Evolutionary conservation across 2,888 invertebrate species (phyloP).

Genomic region (Diachrysia chrysitis): DNA sequence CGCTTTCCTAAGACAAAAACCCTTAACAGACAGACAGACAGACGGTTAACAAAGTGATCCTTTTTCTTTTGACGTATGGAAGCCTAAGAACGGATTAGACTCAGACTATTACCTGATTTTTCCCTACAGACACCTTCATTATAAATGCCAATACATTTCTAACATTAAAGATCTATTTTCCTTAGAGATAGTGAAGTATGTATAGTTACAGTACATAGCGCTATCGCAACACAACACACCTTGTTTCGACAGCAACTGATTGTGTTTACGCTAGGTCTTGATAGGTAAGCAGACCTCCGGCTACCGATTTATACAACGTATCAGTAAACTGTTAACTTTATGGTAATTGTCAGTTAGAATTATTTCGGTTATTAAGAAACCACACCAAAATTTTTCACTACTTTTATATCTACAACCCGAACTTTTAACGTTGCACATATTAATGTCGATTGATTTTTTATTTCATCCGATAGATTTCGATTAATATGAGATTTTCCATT

Average conservation of each 20-base stretch:
- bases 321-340: slow-evolving; percentile 6
- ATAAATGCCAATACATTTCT: too few species aligned
- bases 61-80: too few species aligned
- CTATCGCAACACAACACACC: slow-evolving; percentile 15
- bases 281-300: slow-evolving; percentile 28
- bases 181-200: background rate
- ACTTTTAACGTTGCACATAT: too few species aligned
- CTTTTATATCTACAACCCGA: background rate
- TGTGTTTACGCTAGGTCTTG: slow-evolving; percentile 35
- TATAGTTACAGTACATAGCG: slow-evolving; percentile 36
- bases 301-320: slow-evolving; percentile 28
- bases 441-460: too few species aligned
- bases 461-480: too few species aligned
- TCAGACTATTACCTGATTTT: too few species aligned
- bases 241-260: slow-evolving; percentile 40
- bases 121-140: too few species aligned
- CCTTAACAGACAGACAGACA: too few species aligned
- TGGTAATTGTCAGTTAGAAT: background rate
- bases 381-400: background rate
- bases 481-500: too few species aligned
- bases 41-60: too few species aligned
- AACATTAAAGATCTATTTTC: background rate
- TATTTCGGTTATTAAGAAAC: background rate
- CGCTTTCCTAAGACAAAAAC: too few species aligned
- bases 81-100: too few species aligned